Evolutionary conservation across 2,888 invertebrate species (phyloP).

Genomic region (Bedellia somnulentella): DNA sequence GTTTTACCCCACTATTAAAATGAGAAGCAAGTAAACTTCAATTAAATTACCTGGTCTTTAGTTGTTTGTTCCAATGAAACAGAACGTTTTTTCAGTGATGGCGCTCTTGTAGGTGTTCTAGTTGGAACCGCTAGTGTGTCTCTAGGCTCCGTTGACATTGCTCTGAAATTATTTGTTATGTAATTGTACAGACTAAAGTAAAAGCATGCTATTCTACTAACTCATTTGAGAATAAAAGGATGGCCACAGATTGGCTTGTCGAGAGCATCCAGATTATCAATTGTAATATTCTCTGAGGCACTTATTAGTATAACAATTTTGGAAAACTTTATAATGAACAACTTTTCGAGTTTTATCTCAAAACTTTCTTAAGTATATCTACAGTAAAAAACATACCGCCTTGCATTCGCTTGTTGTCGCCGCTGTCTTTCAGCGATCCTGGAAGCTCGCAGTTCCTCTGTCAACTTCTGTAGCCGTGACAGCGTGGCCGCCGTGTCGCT

Average conservation of each 20-base stretch:
- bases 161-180: conserved; percentile 19
- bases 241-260: too few species aligned
- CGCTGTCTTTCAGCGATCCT: conserved; percentile 46
- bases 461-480: conserved; percentile 68
- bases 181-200: not conserved
- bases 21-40: too few species aligned
- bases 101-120: conserved; percentile 36
- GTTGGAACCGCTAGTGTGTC: conserved; percentile 39
- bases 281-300: too few species aligned
- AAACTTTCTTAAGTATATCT: too few species aligned
- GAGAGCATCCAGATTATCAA: too few species aligned
- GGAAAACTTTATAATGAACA: too few species aligned
- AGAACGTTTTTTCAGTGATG: conserved; percentile 55
- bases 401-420: conserved; percentile 36
- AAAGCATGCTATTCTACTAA: too few species aligned
- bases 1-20: too few species aligned
- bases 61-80: conserved; percentile 54
- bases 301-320: too few species aligned
- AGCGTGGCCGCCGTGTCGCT: conserved; percentile 40
- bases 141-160: conserved; percentile 52
- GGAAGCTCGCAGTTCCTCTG: conserved; percentile 67
- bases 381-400: conserved; percentile 20
- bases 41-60: conserved; percentile 43
- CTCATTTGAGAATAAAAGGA: too few species aligned
- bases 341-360: too few species aligned